phyloP scores from a whole-genome alignment of 2,888 invertebrate genomes.

The Cephus rjabovi region DNA sequence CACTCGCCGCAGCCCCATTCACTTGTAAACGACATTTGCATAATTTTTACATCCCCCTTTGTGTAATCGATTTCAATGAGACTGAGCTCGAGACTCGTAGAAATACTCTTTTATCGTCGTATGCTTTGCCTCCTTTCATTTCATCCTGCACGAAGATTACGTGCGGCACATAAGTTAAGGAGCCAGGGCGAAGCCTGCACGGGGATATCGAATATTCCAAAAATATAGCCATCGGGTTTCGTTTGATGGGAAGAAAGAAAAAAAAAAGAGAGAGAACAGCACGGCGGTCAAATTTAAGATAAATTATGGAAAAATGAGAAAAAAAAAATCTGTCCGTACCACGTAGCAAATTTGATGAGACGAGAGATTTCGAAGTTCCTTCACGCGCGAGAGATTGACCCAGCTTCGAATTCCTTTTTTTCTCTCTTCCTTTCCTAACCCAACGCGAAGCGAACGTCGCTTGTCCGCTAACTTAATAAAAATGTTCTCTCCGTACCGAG shows the following conservation, averaged over 20 bases:
- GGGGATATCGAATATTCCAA: neutral
- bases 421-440: neutral
- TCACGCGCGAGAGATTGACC: conserved; percentile 23
- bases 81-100: neutral
- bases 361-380: conserved; percentile 32
- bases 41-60: conserved; percentile 62
- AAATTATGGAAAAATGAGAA: conserved; percentile 10
- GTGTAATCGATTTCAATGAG: conserved; percentile 50
- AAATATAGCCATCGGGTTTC: neutral
- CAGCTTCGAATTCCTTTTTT: neutral
- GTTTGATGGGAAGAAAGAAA: neutral
- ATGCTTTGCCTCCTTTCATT: neutral
- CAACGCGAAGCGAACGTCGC: conserved; percentile 8
- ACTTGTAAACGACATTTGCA: conserved; percentile 63
- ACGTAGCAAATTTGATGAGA: conserved; percentile 13
- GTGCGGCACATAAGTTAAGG: neutral
- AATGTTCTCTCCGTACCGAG: conserved; percentile 1
- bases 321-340: conserved; percentile 24
- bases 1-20: conserved; percentile 52
- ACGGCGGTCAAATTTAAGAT: neutral
- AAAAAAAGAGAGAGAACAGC: neutral
- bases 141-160: neutral
- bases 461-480: conserved; percentile 31
- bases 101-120: neutral
- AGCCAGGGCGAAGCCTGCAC: neutral